Evolutionary conservation across 2,888 invertebrate genomes (phyloP).

Genomic region (Melipona bicolor): DNA sequence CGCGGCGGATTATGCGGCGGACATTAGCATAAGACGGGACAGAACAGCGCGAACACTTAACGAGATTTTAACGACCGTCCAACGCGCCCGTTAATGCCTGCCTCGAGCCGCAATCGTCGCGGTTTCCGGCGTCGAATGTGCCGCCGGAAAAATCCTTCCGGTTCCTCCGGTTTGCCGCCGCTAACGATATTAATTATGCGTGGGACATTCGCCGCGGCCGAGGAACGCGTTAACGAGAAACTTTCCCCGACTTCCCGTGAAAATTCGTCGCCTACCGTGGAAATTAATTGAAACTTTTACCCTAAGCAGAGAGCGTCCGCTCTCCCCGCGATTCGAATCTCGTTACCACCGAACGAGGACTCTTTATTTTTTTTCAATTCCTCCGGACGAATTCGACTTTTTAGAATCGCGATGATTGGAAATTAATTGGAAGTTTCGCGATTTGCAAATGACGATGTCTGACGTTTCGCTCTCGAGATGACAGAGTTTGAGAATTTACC

Average conservation of each 20-base stretch:
- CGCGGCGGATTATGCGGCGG: conserved; percentile 22
- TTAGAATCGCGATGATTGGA: conserved; percentile 1
- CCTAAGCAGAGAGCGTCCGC: too few relatives aligned
- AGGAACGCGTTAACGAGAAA: not conserved
- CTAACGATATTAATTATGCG: conserved; percentile 43
- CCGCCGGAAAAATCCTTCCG: conserved; percentile 46
- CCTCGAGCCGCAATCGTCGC: conserved; percentile 27
- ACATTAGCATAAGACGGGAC: conserved; percentile 62
- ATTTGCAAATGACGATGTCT: too few relatives aligned
- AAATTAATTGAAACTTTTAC: conserved; percentile 16
- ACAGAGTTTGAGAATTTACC: too few relatives aligned
- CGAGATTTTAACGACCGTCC: conserved; percentile 66
- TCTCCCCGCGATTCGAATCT: not conserved
- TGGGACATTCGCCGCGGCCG: not conserved
- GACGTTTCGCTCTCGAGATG: too few relatives aligned
- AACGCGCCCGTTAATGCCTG: conserved; percentile 51
- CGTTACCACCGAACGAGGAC: too few relatives aligned
- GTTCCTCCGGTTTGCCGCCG: not conserved
- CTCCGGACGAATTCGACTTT: not conserved
- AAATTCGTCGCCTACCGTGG: too few relatives aligned
- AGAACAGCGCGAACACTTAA: conserved; percentile 58
- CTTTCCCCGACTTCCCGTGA: not conserved
- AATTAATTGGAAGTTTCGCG: conserved; percentile 36
- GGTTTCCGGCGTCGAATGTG: conserved; percentile 36
- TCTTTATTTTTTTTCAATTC: conserved; percentile 19